A percentile compares a stretch with the other conserved stretches of the same genome.
phyloP scores from a whole-genome alignment of 2,888 invertebrate genomes.

The Parapristionchus giblindavisi region DNA sequence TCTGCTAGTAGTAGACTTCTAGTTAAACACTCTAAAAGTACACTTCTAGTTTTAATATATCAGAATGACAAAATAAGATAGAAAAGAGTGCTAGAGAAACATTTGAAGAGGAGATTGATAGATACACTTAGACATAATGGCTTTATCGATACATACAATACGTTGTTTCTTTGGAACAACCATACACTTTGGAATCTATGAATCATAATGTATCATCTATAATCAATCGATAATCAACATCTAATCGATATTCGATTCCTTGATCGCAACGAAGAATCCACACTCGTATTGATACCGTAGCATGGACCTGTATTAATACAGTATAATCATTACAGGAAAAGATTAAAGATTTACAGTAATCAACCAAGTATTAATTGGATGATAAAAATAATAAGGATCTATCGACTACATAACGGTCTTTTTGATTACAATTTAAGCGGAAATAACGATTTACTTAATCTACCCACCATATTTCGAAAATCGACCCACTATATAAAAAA shows the following conservation, averaged over 20 bases:
- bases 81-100: too few species aligned
- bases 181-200: too few species aligned
- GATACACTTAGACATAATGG: neutral
- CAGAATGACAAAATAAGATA: too few species aligned
- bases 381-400: conserved; percentile 36
- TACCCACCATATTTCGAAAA: too few species aligned
- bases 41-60: too few species aligned
- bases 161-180: too few species aligned
- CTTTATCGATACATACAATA: neutral
- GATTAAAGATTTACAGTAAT: conserved; percentile 1
- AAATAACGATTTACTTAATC: too few species aligned
- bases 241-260: conserved; percentile 15
- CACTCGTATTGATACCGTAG: conserved; percentile 50
- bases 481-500: too few species aligned
- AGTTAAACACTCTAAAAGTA: too few species aligned
- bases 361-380: conserved; percentile 43
- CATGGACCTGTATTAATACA: conserved; percentile 51
- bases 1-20: too few species aligned
- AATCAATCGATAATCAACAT: neutral
- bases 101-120: neutral
- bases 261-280: conserved; percentile 49
- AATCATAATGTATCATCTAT: neutral
- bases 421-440: too few species aligned
- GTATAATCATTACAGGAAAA: too few species aligned
- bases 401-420: neutral